A percentile compares a stretch with the other conserved stretches of the same genome.
These are phyloP conservation scores for Falco peregrinus DNA, from an alignment of 2,797 vertebrate genomes.

Conservation along the genomic window DNA sequence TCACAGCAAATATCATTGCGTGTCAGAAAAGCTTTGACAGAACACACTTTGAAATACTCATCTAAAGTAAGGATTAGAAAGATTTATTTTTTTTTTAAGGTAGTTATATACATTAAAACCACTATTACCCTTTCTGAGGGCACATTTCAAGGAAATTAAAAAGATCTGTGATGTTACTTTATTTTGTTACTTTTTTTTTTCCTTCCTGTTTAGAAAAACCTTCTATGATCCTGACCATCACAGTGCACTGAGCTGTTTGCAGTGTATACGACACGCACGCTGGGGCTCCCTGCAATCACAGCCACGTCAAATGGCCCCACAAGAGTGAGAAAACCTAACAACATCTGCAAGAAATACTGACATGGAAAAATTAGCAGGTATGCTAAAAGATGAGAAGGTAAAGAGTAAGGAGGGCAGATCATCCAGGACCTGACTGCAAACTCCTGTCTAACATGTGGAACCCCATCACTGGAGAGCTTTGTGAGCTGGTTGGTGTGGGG, in stretches of 20 bases:
- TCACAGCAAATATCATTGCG: slow-evolving; percentile 10
- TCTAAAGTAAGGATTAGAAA: slow-evolving; percentile 1
- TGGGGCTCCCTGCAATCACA: not conserved
- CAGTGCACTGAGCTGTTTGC: not conserved
- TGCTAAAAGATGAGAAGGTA: not conserved
- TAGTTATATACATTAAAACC: not conserved
- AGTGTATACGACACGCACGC: not conserved
- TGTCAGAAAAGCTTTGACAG: not conserved
- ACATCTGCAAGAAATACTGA: not conserved
- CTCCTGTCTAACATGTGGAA: not conserved
- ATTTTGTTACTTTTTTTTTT: not conserved
- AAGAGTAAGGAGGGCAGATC: not conserved
- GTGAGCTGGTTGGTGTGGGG: not conserved
- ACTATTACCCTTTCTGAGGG: not conserved
- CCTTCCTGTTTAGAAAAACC: not conserved
- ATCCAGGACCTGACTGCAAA: not conserved
- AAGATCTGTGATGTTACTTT: not conserved
- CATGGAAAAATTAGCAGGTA: not conserved
- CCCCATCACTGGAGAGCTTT: not conserved
- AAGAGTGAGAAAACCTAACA: not conserved
- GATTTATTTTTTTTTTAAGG: not conserved
- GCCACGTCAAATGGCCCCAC: not conserved
- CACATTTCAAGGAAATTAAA: not conserved
- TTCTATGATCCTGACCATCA: not conserved
- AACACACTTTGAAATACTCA: not conserved